phyloP scores from a whole-genome alignment of 2,888 invertebrate genomes.

The Campoplex nolae region DNA sequence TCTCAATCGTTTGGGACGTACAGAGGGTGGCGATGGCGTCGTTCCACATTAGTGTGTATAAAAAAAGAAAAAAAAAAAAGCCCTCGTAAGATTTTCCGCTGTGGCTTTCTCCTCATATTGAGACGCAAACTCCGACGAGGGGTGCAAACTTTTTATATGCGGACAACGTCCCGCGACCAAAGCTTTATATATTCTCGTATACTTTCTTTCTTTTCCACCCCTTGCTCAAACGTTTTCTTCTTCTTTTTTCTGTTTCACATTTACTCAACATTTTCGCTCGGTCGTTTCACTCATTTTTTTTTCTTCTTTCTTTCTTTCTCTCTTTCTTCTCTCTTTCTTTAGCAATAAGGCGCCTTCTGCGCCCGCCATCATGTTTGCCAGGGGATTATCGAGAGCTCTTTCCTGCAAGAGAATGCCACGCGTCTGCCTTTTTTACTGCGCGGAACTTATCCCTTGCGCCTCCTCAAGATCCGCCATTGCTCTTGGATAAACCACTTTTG shows the following conservation, averaged over 20 bases:
- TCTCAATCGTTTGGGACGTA: conserved; percentile 47
- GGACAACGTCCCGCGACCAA: conserved; percentile 44
- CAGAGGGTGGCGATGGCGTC: conserved; percentile 60
- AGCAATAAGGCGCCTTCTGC: conserved; percentile 60
- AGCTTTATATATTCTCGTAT: conserved; percentile 21
- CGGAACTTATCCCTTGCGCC: conserved; percentile 12
- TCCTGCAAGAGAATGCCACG: conserved; percentile 16
- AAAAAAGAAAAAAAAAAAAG: background rate
- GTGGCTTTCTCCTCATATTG: conserved; percentile 31
- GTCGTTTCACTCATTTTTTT: conserved; percentile 83
- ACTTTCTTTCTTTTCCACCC: conserved; percentile 7
- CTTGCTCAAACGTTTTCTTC: background rate
- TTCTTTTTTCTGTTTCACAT: conserved; percentile 42
- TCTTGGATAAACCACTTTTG: conserved; percentile 44
- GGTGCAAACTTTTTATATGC: conserved; percentile 62
- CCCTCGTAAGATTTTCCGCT: conserved; percentile 35
- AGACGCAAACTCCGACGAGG: conserved; percentile 40
- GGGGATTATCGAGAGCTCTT: conserved; percentile 61
- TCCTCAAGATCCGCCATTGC: conserved; percentile 46
- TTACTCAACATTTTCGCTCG: conserved; percentile 72
- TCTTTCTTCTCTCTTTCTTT: background rate
- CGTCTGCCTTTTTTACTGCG: conserved; percentile 17
- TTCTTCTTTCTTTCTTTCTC: conserved; percentile 79
- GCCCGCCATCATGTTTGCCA: conserved; percentile 63
- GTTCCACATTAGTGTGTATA: conserved; percentile 42